These are phyloP conservation scores for Piprites chloris DNA, from an alignment of 2,113 vertebrate genomes.

Conservation along the genomic window DNA sequence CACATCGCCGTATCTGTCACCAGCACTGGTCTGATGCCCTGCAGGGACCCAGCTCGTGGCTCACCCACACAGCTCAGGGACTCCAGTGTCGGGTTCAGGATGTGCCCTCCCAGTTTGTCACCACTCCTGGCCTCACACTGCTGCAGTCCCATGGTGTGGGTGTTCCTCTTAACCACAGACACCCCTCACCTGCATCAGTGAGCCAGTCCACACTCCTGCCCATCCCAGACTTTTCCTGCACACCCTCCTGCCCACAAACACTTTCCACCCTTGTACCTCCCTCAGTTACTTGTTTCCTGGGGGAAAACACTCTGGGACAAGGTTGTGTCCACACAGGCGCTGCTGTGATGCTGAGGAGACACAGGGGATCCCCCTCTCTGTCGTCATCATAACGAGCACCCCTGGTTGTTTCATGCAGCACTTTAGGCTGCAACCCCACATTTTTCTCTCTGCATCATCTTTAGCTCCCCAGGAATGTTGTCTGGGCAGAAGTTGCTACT, in stretches of 20 bases:
- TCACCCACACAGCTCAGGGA: neutral
- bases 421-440: neutral
- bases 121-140: neutral
- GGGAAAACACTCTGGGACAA: neutral
- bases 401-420: accelerated
- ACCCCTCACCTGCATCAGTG: neutral
- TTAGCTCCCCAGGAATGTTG: neutral
- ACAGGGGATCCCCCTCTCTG: accelerated
- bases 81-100: neutral
- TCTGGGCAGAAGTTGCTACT: neutral
- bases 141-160: neutral
- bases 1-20: accelerated
- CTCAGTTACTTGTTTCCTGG: accelerated
- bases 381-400: accelerated
- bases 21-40: accelerated
- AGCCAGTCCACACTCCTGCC: neutral
- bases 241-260: neutral
- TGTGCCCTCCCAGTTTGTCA: neutral
- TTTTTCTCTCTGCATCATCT: neutral
- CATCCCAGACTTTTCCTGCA: neutral
- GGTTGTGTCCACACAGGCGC: neutral
- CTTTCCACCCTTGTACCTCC: neutral
- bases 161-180: neutral
- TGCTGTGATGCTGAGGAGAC: neutral
- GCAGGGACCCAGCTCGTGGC: neutral